phyloP scores from a whole-genome alignment of 1,140 invertebrate species.

The Drosophila kikkawai region DNA sequence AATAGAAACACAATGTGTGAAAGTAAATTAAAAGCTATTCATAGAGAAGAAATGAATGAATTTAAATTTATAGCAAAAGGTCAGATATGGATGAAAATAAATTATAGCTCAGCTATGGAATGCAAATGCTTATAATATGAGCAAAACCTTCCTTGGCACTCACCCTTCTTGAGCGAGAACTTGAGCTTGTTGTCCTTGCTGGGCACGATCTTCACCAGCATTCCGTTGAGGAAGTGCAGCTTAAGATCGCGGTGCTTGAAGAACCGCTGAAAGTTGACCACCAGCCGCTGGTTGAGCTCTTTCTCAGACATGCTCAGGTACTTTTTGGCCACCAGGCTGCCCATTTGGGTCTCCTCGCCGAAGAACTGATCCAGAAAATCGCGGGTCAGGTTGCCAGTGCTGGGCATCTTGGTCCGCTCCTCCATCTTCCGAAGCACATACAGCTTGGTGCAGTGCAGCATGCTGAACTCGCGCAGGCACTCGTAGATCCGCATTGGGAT shows the following conservation, averaged over 20 bases:
- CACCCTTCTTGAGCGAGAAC: conserved; percentile 77
- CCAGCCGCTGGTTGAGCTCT: conserved; percentile 73
- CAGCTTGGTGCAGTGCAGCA: conserved; percentile 82
- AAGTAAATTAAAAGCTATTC: conserved; percentile 13
- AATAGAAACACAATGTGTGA: conserved; percentile 12
- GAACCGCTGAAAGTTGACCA: conserved; percentile 75
- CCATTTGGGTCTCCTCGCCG: conserved; percentile 66
- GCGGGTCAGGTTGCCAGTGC: conserved; percentile 72
- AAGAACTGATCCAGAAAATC: conserved; percentile 83
- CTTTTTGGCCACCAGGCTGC: conserved; percentile 66
- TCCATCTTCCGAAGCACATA: conserved; percentile 83
- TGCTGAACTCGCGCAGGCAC: conserved; percentile 66
- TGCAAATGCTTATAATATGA: not conserved
- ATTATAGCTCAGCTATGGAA: not conserved
- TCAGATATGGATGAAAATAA: not conserved
- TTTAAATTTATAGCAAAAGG: conserved; percentile 10
- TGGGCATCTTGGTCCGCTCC: conserved; percentile 54
- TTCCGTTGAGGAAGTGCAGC: conserved; percentile 76
- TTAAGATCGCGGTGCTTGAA: conserved; percentile 84
- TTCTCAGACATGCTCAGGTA: conserved; percentile 72
- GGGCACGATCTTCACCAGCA: conserved; percentile 80
- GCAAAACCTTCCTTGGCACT: not conserved
- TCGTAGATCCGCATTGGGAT: conserved; percentile 82
- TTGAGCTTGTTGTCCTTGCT: conserved; percentile 82
- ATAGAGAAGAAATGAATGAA: conserved; percentile 11